phyloP scores from a whole-genome alignment of 2,797 vertebrate genomes.

The Pachyuromys duprasi region DNA sequence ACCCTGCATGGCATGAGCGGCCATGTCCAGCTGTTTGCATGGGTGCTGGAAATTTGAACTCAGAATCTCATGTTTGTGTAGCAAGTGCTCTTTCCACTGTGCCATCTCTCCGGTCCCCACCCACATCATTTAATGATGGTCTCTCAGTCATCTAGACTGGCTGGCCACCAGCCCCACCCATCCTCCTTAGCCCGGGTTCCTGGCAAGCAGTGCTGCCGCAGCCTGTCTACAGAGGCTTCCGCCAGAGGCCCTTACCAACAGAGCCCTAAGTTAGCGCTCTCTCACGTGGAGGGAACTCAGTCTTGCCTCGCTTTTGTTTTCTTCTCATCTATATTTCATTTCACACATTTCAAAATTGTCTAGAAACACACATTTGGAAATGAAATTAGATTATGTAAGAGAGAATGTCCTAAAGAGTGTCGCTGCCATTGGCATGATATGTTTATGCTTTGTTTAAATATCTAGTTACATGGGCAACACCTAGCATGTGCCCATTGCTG shows the following conservation, averaged over 20 bases:
- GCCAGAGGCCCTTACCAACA: neutral
- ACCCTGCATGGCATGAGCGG: neutral
- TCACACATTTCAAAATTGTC: conserved; percentile 41
- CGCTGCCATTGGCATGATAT: neutral
- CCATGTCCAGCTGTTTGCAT: neutral
- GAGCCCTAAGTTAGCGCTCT: neutral
- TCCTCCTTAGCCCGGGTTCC: neutral
- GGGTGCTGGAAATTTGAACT: neutral
- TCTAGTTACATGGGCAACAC: neutral
- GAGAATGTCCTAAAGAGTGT: neutral
- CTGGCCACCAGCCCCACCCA: neutral
- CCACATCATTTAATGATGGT: neutral
- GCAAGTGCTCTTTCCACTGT: too few species aligned
- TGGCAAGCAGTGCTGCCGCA: neutral
- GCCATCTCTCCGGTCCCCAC: neutral
- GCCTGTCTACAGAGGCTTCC: neutral
- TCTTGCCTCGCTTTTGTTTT: conserved; percentile 46
- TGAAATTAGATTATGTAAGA: conserved; percentile 62
- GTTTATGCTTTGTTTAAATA: conserved; percentile 37
- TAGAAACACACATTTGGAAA: conserved; percentile 59
- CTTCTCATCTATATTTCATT: neutral
- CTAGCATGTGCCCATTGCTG: neutral
- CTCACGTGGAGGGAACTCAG: neutral
- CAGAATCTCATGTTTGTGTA: neutral
- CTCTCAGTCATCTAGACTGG: neutral